Evolutionary conservation across 92 coral and sea anemone genomes (phyloP), one percentile per base, ranked within the genome.

Genomic region (Desmophyllum pertusum): DNA sequence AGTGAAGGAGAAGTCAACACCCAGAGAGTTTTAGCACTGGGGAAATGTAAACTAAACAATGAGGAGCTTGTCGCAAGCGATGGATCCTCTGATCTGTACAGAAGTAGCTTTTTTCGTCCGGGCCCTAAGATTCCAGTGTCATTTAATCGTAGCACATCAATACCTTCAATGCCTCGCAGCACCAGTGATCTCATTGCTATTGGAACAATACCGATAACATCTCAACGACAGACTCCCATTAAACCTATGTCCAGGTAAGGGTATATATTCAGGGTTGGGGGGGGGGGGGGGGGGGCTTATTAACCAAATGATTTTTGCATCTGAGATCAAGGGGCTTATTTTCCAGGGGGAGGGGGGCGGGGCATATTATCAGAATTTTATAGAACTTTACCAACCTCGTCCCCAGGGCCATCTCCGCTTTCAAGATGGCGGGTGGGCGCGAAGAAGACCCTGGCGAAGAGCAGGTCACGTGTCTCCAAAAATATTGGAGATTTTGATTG

Each of bases 131-230:
- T 94, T 45, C 91, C 93, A 23, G 86, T 91, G 75, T 66, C 92
- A n/a, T 93, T 89, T 41, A 92, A 84, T 31, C 98, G 93, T 19
- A 89, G 86, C 50, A 84, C 91, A 0, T 87, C 98, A 31, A 92
- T 94, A 35, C 93, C 95, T 13, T 86, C 87, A 35, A 67, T 92
- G 48, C 83, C 93, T 50, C 75, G 75, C 31, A 70, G 86, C 77
- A 53, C 93, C 9, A 92, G 86, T 76, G 98, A 94, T 68, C 83
- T 94, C 14, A 94, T 94, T 81, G 98, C 98, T 30, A 94, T 94
- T 48, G 98, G 98, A 82, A 94, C 98, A 15, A 94, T 94, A 71
- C 94, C 98, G 7, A 92, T 94, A 81, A 92, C 95, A 59, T 68
- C 93, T 70, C 98, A 94, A 66, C 80, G 95, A 40, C 98, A 94